Evolutionary conservation across 1,140 invertebrate species (phyloP), one percentile per base, ranked within the genome.

Genomic region (Leptoteleia sp.): DNA sequence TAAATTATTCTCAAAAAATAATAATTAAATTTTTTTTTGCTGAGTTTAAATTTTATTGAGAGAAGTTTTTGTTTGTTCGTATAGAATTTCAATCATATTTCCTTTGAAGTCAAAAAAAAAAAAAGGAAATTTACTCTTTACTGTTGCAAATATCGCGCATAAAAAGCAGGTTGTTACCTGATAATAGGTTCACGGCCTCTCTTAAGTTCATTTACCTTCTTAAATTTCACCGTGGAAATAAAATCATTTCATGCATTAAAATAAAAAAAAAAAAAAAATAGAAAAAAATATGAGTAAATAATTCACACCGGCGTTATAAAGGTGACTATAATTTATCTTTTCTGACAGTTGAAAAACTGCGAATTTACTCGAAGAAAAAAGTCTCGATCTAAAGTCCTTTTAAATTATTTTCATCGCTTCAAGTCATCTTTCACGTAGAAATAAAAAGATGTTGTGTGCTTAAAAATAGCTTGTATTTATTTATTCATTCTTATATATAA

Each of bases 171-270:
- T 47, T 11, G 43, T 16, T 47, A 13, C 6, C 25, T 15, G 25
- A 47, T 29, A 29, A 27, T 11, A 31, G 4, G 43, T 29, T 47
- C 12, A 15, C 3, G 43, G 25, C 43, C 3, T 47, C 25, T 47
- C 22, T 8, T 15, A 27, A 27, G 43, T 47, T 29, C 43, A 29
- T 47, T 29, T 29, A 47, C 43, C 43, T 47, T 47, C 37, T 5
- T 40, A 43, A 16, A n/a, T 29, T 9, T 15, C 19, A 9, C 31
- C 11, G 0, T 6, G 2, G 9, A 47, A 29, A 31, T 15, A 11
- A 47, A 4, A 15, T 5, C 17, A 48, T 31, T 48, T 16, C 13
- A 16, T 27, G 9, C 27, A 16, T 31, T 47, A 47, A 48, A n/a
- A n/a, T n/a, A n/a, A n/a, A n/a, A n/a, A n/a, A n/a, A n/a, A n/a